A percentile compares a stretch with the other conserved stretches of the same genome.
Evolutionary conservation across 2,797 vertebrate genomes (phyloP).

Genomic region (Channa striata): DNA sequence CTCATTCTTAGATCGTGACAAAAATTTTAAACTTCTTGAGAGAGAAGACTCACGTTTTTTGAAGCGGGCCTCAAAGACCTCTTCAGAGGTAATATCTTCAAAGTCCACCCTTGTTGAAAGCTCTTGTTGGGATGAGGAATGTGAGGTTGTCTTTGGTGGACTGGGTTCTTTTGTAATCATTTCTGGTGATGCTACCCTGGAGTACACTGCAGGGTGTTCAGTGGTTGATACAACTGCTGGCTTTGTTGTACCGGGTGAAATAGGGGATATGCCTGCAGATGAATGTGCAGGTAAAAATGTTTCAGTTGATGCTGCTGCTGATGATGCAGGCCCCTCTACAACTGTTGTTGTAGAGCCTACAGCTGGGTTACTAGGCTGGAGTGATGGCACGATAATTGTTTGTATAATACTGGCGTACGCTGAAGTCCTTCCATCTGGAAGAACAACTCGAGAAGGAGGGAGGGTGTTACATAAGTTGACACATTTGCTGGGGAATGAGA

Average conservation of each 20-base stretch:
- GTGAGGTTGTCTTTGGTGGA: conserved; percentile 70
- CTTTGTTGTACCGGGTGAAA: conserved; percentile 54
- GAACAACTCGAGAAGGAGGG: conserved; percentile 77
- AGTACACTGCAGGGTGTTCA: conserved; percentile 86
- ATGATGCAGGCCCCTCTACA: conserved; percentile 17
- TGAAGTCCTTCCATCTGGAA: conserved; percentile 86
- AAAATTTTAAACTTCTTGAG: conserved; percentile 89
- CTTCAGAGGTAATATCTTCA: conserved; percentile 92
- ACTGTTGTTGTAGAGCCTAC: conserved; percentile 56
- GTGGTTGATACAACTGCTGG: conserved; percentile 64
- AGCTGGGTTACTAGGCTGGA: conserved; percentile 63
- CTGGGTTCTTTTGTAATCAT: conserved; percentile 81
- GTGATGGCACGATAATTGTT: conserved; percentile 85
- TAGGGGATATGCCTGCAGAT: conserved; percentile 40
- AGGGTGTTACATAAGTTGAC: conserved; percentile 66
- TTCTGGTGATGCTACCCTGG: conserved; percentile 86
- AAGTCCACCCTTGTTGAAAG: conserved; percentile 74
- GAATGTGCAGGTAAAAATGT: conserved; percentile 30
- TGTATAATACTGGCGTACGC: conserved; percentile 96
- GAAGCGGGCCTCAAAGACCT: conserved; percentile 95
- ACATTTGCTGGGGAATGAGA: conserved; percentile 51
- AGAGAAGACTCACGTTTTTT: conserved; percentile 94
- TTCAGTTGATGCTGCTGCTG: conserved; percentile 26
- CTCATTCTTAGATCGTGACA: conserved; percentile 91
- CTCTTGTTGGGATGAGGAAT: conserved; percentile 67